Conservation (phyloP, 2,888 invertebrate genomes). For the Aradus depressus region DNA sequence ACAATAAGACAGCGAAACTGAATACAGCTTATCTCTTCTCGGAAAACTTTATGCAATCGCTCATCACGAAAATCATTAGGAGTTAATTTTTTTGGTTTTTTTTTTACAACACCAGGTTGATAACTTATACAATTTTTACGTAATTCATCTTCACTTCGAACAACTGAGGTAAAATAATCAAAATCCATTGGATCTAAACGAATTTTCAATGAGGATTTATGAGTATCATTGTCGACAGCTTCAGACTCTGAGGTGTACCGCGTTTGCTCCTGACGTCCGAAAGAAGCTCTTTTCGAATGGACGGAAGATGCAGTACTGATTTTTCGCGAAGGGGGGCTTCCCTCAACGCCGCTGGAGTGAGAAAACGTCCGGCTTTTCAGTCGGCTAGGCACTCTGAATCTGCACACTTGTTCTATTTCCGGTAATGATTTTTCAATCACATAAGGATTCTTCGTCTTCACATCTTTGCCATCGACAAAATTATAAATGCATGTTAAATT, state of each 20-base stretch:
- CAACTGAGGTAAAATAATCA: constrained; percentile 47
- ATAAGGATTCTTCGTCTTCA: constrained; percentile 19
- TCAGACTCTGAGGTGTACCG: constrained; percentile 39
- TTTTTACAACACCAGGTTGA: constrained; percentile 23
- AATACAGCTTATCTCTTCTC: constrained; percentile 41
- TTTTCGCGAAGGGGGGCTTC: constrained; percentile 24
- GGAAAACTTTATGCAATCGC: constrained; percentile 40
- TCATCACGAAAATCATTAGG: constrained; percentile 46
- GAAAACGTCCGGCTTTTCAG: constrained; percentile 22
- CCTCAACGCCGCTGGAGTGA: constrained; percentile 24
- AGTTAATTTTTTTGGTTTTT: constrained; percentile 34
- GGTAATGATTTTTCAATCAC: constrained; percentile 19
- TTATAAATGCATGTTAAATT: constrained; percentile 18
- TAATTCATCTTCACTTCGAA: constrained; percentile 40
- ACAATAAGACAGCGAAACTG: constrained; percentile 48
- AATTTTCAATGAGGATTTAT: constrained; percentile 45
- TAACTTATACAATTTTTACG: constrained; percentile 24
- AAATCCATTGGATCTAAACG: constrained; percentile 49
- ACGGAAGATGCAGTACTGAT: constrained; percentile 19
- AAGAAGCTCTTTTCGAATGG: constrained; percentile 17
- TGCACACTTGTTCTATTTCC: constrained; percentile 23
- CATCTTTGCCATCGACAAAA: constrained; percentile 18
- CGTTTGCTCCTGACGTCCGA: constrained; percentile 25
- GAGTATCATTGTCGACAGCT: constrained; percentile 43
- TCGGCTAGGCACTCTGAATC: constrained; percentile 13